Evolutionary conservation across 1,140 invertebrate genomes (phyloP), one percentile per base, ranked within the genome.

Genomic region (Sycobia sp.): DNA sequence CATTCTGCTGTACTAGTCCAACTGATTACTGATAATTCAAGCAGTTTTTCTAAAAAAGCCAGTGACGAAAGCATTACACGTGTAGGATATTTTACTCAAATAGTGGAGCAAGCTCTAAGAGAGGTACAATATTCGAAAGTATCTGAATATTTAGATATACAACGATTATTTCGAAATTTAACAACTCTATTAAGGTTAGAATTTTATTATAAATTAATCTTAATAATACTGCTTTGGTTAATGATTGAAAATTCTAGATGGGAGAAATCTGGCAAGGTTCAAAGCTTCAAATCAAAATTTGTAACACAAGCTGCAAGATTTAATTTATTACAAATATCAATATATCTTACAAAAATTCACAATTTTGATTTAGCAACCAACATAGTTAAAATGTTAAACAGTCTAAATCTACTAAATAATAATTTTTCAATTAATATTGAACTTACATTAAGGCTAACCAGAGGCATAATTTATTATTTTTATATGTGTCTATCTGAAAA

Each of bases 381-480:
- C 22, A 81, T 86, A 29, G 76, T 77, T 7, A 73, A 78, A 56
- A 78, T 83, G 29, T 68, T 86, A 27, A 75, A 83, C 68, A 63
- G 76, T 18, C 71, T 84, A 14, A 73, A 77, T 61, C 72, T 78
- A n/a, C 75, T 71, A 5, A 69, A 78, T 2, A 71, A 71, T 61
- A 69, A 73, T 56, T 73, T 73, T 63, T 64, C 66, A 23, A 73
- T 79, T 8, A 82, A 80, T 27, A 70, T 85, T 41, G 77, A 83
- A 68, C 77, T 84, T 7, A 76, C 77, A 41, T 65, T 90, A 27
- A 90, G 89, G 75, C 76, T 91, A 4, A 87, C 89, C 0, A 84
- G 87, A 66, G 86, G 89, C 0, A 86, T 87, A 20, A 86, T 91
- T 1, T 85, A 88, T 69, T 92, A 91, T 76, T 92, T 92, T 73